Conservation (phyloP, 2,888 invertebrate genomes). For the Drosophila siamana region DNA sequence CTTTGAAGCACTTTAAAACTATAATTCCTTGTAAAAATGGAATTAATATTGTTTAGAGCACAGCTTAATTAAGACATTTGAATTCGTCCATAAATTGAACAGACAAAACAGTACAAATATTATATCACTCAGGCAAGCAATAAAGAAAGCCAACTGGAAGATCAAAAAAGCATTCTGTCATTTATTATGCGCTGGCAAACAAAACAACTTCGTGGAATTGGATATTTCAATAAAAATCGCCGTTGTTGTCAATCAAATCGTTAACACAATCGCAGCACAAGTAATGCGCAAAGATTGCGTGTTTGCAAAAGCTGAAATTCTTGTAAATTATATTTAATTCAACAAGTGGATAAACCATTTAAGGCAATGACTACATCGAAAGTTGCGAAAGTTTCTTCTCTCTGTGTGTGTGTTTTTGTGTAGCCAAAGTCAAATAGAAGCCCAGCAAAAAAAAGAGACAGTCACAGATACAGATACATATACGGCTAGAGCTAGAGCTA, state of each 20-base stretch:
- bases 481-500: neutral
- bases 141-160: neutral
- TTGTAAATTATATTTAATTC: constrained; percentile 60
- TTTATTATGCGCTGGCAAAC: neutral
- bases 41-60: no score
- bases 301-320: constrained; percentile 24
- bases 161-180: neutral
- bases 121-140: no score
- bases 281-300: constrained; percentile 38
- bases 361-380: constrained; percentile 50
- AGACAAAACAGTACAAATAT: no score
- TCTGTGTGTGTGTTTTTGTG: no score
- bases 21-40: no score
- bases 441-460: constrained; percentile 3
- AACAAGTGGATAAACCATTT: constrained; percentile 66
- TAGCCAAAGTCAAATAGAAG: constrained; percentile 34
- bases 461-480: neutral
- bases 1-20: no score
- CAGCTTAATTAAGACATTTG: no score
- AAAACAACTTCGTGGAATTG: constrained; percentile 9
- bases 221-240: constrained; percentile 10
- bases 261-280: constrained; percentile 9
- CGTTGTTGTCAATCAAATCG: constrained; percentile 11
- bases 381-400: constrained; percentile 42
- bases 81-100: no score